Evolutionary conservation across 2,888 invertebrate genomes (phyloP).

Genomic region (Eupithecia subfuscata): DNA sequence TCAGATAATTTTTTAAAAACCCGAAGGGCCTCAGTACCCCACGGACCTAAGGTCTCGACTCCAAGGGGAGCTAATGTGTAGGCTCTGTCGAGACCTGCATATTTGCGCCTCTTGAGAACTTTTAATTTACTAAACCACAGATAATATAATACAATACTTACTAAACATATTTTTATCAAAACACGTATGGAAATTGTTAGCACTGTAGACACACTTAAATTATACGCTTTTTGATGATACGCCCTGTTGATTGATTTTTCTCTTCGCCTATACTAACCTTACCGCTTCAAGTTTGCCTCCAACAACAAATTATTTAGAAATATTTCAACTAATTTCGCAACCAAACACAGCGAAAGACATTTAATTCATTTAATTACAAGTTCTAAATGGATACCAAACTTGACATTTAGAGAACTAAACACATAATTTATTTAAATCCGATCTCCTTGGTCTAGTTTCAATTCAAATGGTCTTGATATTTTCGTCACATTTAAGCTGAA

Average conservation of each 20-base stretch:
- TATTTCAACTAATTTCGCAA: background rate
- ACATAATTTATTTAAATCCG: constrained; percentile 34
- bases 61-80: no score
- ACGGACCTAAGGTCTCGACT: no score
- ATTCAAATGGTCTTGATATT: constrained; percentile 40
- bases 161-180: no score
- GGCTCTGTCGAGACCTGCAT: no score
- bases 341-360: background rate
- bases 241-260: background rate
- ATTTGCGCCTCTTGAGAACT: no score
- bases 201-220: no score
- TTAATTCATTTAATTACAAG: constrained; percentile 3
- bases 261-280: background rate
- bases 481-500: constrained; percentile 30
- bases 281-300: background rate
- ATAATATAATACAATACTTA: no score
- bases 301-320: background rate
- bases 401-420: constrained; percentile 33
- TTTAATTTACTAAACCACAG: no score
- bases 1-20: no score
- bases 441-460: constrained; percentile 49
- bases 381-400: constrained; percentile 13
- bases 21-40: no score
- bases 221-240: no score
- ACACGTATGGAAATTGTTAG: no score